Conservation (phyloP, 1,140 invertebrate genomes). For the Micrasema minimum region DNA sequence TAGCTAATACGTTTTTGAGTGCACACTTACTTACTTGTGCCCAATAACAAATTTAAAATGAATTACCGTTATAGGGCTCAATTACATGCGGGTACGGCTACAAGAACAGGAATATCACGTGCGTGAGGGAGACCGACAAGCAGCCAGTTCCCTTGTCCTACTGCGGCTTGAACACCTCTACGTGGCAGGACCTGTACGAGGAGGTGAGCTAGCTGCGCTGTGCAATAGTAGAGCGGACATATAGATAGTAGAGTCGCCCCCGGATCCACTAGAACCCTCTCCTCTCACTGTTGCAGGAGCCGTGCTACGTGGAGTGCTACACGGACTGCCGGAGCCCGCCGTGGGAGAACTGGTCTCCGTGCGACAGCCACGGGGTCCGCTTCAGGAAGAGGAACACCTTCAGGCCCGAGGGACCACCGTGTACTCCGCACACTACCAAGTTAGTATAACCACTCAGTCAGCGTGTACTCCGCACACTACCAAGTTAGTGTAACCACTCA, state of each 20-base stretch:
- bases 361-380: slow-evolving; percentile 58
- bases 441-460: neutral
- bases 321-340: slow-evolving; percentile 68
- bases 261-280: neutral
- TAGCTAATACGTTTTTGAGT: no score
- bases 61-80: slow-evolving; percentile 55
- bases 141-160: slow-evolving; percentile 56
- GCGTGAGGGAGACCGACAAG: slow-evolving; percentile 57
- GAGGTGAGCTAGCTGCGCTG: slow-evolving; percentile 20
- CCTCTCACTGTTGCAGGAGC: slow-evolving; percentile 56
- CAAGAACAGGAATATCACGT: slow-evolving; percentile 60
- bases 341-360: slow-evolving; percentile 69
- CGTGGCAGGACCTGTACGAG: slow-evolving; percentile 52
- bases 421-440: slow-evolving; percentile 24
- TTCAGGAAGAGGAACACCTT: slow-evolving; percentile 47
- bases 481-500: neutral
- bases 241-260: neutral
- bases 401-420: slow-evolving; percentile 50
- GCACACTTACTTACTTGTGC: no score
- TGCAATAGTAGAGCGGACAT: neutral
- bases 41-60: no score
- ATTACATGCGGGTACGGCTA: slow-evolving; percentile 63
- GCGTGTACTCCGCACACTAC: slow-evolving; percentile 39
- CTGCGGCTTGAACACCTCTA: slow-evolving; percentile 51
- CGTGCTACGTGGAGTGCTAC: slow-evolving; percentile 67